Conservation (phyloP, 1,140 invertebrate genomes). For the Elymnias hypermnestra region DNA sequence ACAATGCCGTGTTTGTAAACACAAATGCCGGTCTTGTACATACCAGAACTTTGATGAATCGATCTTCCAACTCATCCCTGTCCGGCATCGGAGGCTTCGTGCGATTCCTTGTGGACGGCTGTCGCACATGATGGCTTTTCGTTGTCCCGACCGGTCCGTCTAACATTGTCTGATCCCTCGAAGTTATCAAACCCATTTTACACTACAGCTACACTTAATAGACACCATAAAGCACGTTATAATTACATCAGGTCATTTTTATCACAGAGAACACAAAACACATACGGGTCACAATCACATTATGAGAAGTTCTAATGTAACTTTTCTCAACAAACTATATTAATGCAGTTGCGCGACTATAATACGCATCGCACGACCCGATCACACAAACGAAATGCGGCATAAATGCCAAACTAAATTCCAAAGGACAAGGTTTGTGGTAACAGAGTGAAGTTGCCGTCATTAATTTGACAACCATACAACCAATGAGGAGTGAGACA, state of each 20-base stretch:
- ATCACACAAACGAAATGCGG: slow-evolving; percentile 16
- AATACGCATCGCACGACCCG: slow-evolving; percentile 29
- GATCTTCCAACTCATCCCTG: slow-evolving; percentile 89
- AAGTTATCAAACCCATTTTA: slow-evolving; percentile 75
- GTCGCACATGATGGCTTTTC: slow-evolving; percentile 77
- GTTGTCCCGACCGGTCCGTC: slow-evolving; percentile 61
- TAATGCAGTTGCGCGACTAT: slow-evolving; percentile 12
- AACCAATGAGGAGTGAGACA: slow-evolving; percentile 5
- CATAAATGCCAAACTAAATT: too few relatives aligned
- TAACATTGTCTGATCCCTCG: slow-evolving; percentile 71
- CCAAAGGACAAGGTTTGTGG: neutral
- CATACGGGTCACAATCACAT: slow-evolving; percentile 32
- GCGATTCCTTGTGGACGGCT: slow-evolving; percentile 84
- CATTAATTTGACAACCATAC: slow-evolving; percentile 1
- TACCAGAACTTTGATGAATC: slow-evolving; percentile 97
- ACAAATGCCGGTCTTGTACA: slow-evolving; percentile 73
- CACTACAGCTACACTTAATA: slow-evolving; percentile 42
- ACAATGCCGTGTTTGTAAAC: slow-evolving; percentile 64
- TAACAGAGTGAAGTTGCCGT: slow-evolving; percentile 9
- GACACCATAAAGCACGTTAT: slow-evolving; percentile 49
- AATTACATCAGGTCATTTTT: slow-evolving; percentile 58
- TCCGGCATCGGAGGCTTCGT: slow-evolving; percentile 93
- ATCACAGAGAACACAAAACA: slow-evolving; percentile 61
- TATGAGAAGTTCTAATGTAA: slow-evolving; percentile 19
- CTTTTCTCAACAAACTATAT: slow-evolving; percentile 23